A percentile compares a stretch with the other conserved stretches of the same genome.
These are phyloP conservation scores for Sebastes steindachneri DNA, from an alignment of 2,797 vertebrate species.

Conservation along the genomic window DNA sequence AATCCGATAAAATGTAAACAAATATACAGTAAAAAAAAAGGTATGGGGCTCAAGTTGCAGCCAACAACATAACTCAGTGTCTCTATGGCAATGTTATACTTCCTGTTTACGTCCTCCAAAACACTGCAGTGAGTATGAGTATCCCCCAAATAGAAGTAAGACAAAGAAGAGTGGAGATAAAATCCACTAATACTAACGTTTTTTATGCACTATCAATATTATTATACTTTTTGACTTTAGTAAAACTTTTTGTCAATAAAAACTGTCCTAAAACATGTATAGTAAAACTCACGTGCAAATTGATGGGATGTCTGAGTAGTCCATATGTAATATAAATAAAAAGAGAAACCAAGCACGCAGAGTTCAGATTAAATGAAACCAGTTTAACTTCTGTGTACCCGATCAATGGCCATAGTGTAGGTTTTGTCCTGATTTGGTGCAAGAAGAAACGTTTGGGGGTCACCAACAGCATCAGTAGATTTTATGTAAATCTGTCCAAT, in stretches of 20 bases:
- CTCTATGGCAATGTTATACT: neutral
- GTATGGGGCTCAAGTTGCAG: neutral
- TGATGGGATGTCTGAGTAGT: too few species aligned
- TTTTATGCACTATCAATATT: neutral
- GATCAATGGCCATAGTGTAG: neutral
- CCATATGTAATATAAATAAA: too few species aligned
- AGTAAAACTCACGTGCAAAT: neutral
- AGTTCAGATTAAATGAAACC: too few species aligned
- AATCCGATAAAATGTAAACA: neutral
- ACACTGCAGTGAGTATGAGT: neutral
- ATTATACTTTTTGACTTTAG: neutral
- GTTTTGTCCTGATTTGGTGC: neutral
- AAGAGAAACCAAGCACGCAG: too few species aligned
- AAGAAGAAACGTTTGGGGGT: neutral
- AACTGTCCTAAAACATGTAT: neutral
- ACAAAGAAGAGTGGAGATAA: neutral
- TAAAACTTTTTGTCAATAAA: neutral
- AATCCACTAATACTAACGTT: neutral
- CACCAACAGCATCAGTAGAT: neutral
- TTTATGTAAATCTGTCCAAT: neutral
- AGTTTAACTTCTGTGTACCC: too few species aligned
- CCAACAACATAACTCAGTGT: neutral
- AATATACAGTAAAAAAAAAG: neutral
- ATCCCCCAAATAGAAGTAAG: neutral
- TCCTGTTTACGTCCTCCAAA: neutral